Conservation (phyloP, 1,140 invertebrate species). For the Babylonia areolata region DNA sequence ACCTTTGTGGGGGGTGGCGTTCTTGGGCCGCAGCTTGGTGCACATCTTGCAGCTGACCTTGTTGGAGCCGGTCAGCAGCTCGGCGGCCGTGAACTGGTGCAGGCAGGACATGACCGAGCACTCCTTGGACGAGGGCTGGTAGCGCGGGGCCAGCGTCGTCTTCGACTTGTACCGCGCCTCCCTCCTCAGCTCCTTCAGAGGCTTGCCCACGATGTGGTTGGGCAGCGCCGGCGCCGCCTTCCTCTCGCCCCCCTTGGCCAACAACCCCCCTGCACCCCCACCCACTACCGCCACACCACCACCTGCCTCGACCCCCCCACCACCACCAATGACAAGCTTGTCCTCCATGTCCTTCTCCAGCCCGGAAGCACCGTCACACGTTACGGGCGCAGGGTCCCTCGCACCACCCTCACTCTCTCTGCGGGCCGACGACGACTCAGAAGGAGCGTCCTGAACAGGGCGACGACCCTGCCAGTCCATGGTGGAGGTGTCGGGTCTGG, state of each 20-base stretch:
- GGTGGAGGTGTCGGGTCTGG: too few relatives aligned
- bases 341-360: neutral
- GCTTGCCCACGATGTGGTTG: neutral
- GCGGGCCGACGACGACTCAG: neutral
- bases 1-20: neutral
- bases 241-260: neutral
- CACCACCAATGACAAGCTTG: neutral
- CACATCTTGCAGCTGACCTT: slow-evolving; percentile 94
- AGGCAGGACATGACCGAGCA: slow-evolving; percentile 87
- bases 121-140: slow-evolving; percentile 85
- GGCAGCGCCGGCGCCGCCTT: neutral
- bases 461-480: too few relatives aligned
- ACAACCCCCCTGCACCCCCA: neutral
- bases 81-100: slow-evolving; percentile 92
- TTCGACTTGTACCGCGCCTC: slow-evolving; percentile 61
- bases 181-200: slow-evolving; percentile 35
- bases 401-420: neutral
- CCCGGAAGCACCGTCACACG: neutral
- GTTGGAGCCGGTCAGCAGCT: slow-evolving; percentile 92
- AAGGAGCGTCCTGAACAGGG: neutral
- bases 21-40: slow-evolving; percentile 79
- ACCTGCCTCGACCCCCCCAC: too few relatives aligned
- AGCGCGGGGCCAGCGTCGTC: slow-evolving; percentile 77
- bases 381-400: neutral
- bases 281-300: too few relatives aligned